Base-by-base conservation (phyloP, 2,888 invertebrate genomes). In the Luffia ferchaultella region DNA sequence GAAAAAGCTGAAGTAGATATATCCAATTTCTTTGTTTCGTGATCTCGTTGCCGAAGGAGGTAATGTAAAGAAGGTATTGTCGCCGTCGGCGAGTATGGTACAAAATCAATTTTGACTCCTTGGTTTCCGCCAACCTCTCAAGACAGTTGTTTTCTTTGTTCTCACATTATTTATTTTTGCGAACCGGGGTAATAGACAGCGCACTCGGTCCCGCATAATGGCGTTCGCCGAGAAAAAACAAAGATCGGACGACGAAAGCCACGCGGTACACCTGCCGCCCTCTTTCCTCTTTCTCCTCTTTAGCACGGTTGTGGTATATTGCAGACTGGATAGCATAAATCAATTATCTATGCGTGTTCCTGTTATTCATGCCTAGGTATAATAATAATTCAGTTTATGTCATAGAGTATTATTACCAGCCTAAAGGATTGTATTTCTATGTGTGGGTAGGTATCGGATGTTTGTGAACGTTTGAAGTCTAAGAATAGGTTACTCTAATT, bases 221-320 rank as follows among this genome's bases (percentile, higher is more conserved):
- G 55, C 43, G 53, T 49, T 52, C 54, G 51, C 45, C 44, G 53
- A 46, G 50, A 55, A 54, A 58, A 58, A 54, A 53, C 49, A 46
- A 44, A 46, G 44, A 20, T 47, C 44, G 53, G 45, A 45, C 50
- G 55, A 52, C 45, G 50, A 54, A 52, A 50, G 55, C 52, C 55
- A 57, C 49, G 51, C 53, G 56, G 54, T 53, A 56, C 58, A 60
- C 58, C 60, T 62, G 58, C 18, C 44, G 41, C n/a, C 16, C 41
- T 3, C 42, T 2, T 20, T 12, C 20, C 2, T 3, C 2, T 16
- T 20, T 19, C 20, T 2, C 30, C 30, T 30, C 30, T 15, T n/a
- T n/a, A n/a, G n/a, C n/a, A n/a, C n/a, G n/a, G n/a, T 15, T 19
- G 42, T 16, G 52, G 53, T 55, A 54, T 15, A 49, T 48, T 49